Conservation (phyloP, 2,797 vertebrate species). For the Meriones psammophilus region DNA sequence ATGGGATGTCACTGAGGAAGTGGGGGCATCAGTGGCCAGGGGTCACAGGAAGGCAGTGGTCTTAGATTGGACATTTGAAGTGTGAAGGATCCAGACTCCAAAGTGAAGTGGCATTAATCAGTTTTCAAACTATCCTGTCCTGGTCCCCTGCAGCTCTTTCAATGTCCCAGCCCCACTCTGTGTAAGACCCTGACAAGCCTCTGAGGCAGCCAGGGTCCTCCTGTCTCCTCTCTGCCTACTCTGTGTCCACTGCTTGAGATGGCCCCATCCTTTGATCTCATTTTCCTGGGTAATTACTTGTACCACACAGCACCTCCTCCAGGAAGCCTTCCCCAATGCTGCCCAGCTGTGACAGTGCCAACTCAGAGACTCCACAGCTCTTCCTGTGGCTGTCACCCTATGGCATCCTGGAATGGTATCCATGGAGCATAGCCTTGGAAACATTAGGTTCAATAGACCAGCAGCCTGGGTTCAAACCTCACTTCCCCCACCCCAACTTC, state of each 20-base stretch:
- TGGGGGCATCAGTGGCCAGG: background rate
- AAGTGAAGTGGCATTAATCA: background rate
- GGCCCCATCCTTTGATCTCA: background rate
- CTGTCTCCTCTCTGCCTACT: no score
- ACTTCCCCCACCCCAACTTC: background rate
- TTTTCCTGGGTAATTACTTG: background rate
- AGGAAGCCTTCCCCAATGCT: background rate
- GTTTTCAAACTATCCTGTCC: background rate
- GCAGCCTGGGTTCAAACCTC: background rate
- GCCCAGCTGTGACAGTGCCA: background rate
- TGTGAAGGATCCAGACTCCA: background rate
- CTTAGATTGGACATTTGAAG: background rate
- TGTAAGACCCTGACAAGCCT: background rate
- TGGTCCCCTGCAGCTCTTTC: background rate
- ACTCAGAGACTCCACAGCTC: background rate
- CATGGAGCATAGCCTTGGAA: background rate
- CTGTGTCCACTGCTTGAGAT: background rate
- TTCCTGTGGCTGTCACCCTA: background rate
- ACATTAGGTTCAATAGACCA: background rate
- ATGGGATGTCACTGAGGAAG: background rate
- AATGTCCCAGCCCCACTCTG: background rate
- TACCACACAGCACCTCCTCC: background rate
- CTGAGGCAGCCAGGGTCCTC: background rate
- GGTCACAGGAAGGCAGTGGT: background rate
- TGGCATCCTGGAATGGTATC: background rate